Evolutionary conservation across 2,113 vertebrate species (phyloP).

Genomic region (Equus quagga): DNA sequence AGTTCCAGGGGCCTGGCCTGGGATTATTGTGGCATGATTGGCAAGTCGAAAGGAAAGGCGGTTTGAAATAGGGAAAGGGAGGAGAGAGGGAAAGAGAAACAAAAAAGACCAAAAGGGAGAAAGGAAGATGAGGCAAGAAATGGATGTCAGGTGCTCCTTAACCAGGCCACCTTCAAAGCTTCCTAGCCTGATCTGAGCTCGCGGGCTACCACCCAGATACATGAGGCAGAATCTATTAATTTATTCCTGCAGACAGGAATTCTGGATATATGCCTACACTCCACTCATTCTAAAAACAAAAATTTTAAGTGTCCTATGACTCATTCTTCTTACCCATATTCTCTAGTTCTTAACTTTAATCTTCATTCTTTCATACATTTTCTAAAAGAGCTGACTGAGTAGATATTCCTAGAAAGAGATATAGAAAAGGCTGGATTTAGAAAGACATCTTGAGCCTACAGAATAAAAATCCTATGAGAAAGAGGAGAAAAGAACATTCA

Average conservation of each 20-base stretch:
- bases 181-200: neutral
- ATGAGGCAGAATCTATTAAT: constrained; percentile 32
- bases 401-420: constrained; percentile 58
- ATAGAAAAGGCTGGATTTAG: neutral
- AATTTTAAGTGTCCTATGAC: constrained; percentile 34
- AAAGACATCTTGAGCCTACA: neutral
- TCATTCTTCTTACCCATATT: constrained; percentile 53
- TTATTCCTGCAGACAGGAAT: constrained; percentile 65
- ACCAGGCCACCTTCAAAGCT: neutral
- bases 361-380: constrained; percentile 28
- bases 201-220: neutral
- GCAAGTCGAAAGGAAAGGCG: constrained; percentile 40
- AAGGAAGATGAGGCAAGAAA: constrained; percentile 18
- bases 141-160: neutral
- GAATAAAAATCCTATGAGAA: constrained; percentile 49
- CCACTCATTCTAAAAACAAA: constrained; percentile 32
- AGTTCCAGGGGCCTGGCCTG: constrained; percentile 27
- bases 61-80: neutral
- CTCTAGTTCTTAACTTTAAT: constrained; percentile 42
- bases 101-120: neutral
- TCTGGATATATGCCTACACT: constrained; percentile 43
- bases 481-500: neutral
- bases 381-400: constrained; percentile 50
- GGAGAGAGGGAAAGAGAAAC: neutral
- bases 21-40: neutral